Evolutionary conservation across 92 coral and sea anemone genomes (phyloP).

Genomic region (Virgularia gustaviana): DNA sequence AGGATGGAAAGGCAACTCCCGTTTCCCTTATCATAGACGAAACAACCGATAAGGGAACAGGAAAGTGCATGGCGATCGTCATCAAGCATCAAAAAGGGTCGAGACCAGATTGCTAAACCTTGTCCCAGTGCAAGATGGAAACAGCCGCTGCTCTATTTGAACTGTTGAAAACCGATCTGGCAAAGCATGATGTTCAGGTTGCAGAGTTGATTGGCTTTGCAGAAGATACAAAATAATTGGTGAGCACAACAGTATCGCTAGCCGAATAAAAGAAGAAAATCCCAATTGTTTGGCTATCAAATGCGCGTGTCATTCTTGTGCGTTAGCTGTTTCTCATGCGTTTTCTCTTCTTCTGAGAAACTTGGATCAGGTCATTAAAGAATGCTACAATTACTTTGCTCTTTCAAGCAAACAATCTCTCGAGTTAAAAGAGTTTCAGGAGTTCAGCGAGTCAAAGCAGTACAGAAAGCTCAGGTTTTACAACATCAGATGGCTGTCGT

Average conservation of each 20-base stretch:
- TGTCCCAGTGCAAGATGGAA: conserved; percentile 14
- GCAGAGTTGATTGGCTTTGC: conserved; percentile 23
- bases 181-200: conserved; percentile 21
- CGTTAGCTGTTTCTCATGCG: conserved; percentile 23
- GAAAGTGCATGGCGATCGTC: conserved; percentile 32
- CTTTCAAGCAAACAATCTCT: conserved; percentile 24
- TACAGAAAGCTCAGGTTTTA: conserved; percentile 23
- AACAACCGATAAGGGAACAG: not conserved
- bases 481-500: conserved; percentile 27
- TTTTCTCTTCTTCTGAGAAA: conserved; percentile 18
- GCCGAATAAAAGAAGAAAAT: conserved; percentile 18
- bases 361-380: conserved; percentile 33
- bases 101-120: conserved; percentile 18
- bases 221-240: conserved; percentile 27
- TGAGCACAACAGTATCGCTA: conserved; percentile 20
- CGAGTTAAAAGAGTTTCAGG: conserved; percentile 28
- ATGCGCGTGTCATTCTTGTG: conserved; percentile 33
- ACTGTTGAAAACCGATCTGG: conserved; percentile 10
- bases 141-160: conserved; percentile 19
- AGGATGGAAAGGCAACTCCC: not conserved
- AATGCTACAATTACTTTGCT: conserved; percentile 28
- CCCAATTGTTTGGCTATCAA: conserved; percentile 25
- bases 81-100: conserved; percentile 1
- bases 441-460: conserved; percentile 32
- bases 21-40: conserved; percentile 23